A percentile compares a stretch with the other conserved stretches of the same genome.
Conservation (phyloP, 1,140 invertebrate species). For the Rhopalosiphum maidis region DNA sequence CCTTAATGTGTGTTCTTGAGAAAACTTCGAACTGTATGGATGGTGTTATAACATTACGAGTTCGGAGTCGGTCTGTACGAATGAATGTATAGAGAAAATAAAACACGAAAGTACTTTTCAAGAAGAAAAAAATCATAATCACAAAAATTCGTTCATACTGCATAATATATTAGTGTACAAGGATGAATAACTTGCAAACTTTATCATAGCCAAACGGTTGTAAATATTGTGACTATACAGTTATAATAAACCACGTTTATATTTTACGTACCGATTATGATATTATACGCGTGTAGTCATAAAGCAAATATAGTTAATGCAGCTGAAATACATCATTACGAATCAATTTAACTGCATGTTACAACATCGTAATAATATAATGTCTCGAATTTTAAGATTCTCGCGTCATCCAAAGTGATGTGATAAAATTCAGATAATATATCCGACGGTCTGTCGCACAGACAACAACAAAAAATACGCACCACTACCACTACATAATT, state of each 20-base stretch:
- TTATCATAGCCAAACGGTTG: not conserved
- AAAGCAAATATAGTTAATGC: not conserved
- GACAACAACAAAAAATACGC: not conserved
- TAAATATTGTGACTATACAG: not conserved
- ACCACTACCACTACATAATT: not conserved
- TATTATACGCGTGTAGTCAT: not conserved
- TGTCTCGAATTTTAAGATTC: slow-evolving; percentile 10
- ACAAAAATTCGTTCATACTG: not conserved
- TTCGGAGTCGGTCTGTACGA: not conserved
- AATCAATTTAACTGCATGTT: not conserved
- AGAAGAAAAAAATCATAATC: not conserved
- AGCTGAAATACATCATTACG: not conserved
- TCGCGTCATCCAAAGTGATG: not conserved
- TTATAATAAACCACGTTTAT: not conserved
- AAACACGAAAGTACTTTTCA: not conserved
- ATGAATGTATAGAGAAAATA: not conserved
- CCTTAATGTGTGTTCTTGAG: slow-evolving; percentile 50
- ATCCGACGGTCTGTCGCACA: not conserved
- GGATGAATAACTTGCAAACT: not conserved
- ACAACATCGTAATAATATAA: not conserved
- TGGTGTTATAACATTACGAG: not conserved
- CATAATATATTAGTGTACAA: not conserved
- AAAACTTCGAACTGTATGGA: slow-evolving; percentile 14
- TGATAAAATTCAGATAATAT: not conserved
- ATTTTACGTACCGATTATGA: not conserved